Evolutionary conservation across 2,888 invertebrate genomes (phyloP), one percentile per base, ranked within the genome.

Genomic region (Apantesis nais): DNA sequence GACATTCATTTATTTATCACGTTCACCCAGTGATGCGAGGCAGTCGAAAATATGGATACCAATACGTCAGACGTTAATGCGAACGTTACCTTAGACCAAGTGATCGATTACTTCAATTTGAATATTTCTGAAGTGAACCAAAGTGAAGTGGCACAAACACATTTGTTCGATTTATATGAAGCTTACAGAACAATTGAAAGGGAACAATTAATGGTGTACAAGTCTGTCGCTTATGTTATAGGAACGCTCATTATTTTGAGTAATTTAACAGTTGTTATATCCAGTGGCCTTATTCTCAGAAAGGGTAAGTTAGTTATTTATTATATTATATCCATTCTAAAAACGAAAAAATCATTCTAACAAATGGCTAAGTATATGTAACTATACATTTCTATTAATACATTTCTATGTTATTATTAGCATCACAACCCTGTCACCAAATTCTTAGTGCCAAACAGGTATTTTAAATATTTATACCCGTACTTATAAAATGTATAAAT

Each of bases 211-310:
- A 83, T 91, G 71, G 82, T 95, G 48, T 96, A 96, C 81, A 95
- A 94, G 83, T 89, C 95, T 62, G 89, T 96, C 48, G 96, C 96
- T 39, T 96, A 96, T 70, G 80, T 95, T 22, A 86, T 96, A 63
- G 96, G 96, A 11, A 87, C 90, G 3, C 80, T 96, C 25, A 96
- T 96, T 62, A 95, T 96, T 67, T 76, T 96, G 37, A 91, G 96
- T 72, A 97, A 97, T 88, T 86, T 96, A 44, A 93, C 95, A 11
- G 96, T 96, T n/a, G 96, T 96, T 22, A 88, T 96, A 70, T 96
- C 97, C n/a, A 96, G 96, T 86, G 96, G 96, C 68, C 89, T 97
- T 4, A 96, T 96, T 79, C 89, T 97, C 39, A 96, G 92, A 85
- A 96, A 95, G 94, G 96, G 96, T 96, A 71, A 14, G 44, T 44